Base-by-base conservation (phyloP, 2,888 invertebrate genomes). In the Hyposoter didymator region DNA sequence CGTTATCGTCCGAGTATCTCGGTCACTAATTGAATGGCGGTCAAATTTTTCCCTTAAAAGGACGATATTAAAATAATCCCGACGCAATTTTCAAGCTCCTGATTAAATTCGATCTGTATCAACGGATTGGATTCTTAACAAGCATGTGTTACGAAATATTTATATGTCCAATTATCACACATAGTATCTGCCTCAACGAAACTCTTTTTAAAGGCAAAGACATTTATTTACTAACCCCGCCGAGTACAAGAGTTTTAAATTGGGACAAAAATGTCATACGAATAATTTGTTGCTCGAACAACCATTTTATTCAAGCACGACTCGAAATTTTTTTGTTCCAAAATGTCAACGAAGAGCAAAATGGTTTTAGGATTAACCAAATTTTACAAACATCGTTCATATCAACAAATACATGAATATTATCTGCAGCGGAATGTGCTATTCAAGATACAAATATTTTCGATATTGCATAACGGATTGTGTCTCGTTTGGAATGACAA, bases 21-120 rank as follows among this genome's bases (percentile, higher is more conserved):
- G 59, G 69, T 66, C 70, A 32, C 75, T 82, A 78, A 85, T 82
- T 75, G 82, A 85, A 76, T 72, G 72, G 59, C 66, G 35, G 69
- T 49, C 35, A 32, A 74, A 70, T 69, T 43, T 49, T 14, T 62
- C 28, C 32, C 59, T 28, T 43, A 5, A 49, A 62, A 62, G 35
- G 35, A 47, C 59, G 47, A 43, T 39, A 55, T 47, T 66, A 39
- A 78, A 62, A 55, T 12, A 19, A 17, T 67, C 35, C n/a, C 14
- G 43, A 49, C 28, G 47, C 45, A 45, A 45, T 45, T 45, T 74
- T 28, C 59, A 47, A 32, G 10, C 22, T 12, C 1, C 43, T 19
- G 47, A 32, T 43, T 4, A n/a, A 17, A n/a, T 17, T 55, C 14
- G 43, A 81, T 81, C 19, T 0, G 10, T 45, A 59, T 62, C 28